Base-by-base conservation (phyloP, 2,113 vertebrate species). In the Hemiprocne comata region DNA sequence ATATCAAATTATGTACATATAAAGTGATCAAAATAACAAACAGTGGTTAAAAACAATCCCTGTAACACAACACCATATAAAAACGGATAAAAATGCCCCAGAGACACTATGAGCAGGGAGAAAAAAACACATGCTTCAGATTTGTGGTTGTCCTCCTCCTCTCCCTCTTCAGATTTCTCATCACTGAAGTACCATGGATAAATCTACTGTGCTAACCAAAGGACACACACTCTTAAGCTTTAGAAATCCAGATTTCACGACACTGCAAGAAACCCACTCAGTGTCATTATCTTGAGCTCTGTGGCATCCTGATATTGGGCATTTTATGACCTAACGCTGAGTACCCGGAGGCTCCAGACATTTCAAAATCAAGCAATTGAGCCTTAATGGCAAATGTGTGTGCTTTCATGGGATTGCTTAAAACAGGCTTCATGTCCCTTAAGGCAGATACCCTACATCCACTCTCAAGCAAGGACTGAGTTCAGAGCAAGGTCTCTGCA, bases 341-440 rank as follows among this genome's bases (percentile, higher is more conserved):
- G 33, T 31, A 92, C 51, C 75, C 72, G 60, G 61, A 44, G 85
- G 75, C 61, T 90, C 60, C 55, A 76, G 62, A 69, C 54, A 72
- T 93, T 72, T 90, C 50, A 66, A 61, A 81, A 93, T 29, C 38
- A 94, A 94, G 72, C 79, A 78, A 87, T 36, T 1, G 8, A 93
- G 48, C 34, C 61, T 57, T 75, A 90, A 94, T 31, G 10, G 75
- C 55, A 95, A 91, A 77, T 20, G 15, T 7, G 66, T 12, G 20
- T 34, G 28, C 74, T 89, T 94, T 82, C 58, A 65, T 26, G 21
- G 61, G 48, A 78, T n/a, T 75, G 73, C 31, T 90, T 75, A 44
- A 54, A 84, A 94, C 77, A 86, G 69, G 72, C 94, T 93, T 90
- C 64, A 23, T 10, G 57, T 93, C 85, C 79, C 90, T 94, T 58